Evolutionary conservation across 2,797 vertebrate species (phyloP).

Genomic region (Poecilia velifera): DNA sequence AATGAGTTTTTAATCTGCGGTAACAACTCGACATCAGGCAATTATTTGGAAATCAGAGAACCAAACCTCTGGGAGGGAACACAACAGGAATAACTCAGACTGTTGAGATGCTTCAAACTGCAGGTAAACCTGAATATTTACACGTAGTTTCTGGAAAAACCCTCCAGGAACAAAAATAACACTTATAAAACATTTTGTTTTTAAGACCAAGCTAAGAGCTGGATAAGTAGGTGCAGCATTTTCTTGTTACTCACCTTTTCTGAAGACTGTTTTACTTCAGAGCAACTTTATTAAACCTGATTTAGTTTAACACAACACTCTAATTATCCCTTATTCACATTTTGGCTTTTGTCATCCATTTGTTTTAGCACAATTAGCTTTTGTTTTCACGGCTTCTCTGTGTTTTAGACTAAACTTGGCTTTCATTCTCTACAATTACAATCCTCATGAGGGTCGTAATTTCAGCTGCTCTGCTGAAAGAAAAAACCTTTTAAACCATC

Average conservation of each 20-base stretch:
- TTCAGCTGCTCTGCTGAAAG: conserved; percentile 17
- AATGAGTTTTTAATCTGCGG: conserved; percentile 74
- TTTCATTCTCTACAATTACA: conserved; percentile 36
- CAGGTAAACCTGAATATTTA: neutral
- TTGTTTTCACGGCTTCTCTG: conserved; percentile 51
- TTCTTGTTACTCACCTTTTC: conserved; percentile 7
- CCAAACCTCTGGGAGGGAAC: conserved; percentile 24
- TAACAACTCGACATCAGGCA: conserved; percentile 63
- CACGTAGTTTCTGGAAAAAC: neutral
- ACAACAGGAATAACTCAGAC: conserved; percentile 10
- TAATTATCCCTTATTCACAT: conserved; percentile 28
- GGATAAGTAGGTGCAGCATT: neutral
- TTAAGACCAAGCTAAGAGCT: neutral
- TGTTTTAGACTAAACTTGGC: conserved; percentile 63
- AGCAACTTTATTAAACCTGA: conserved; percentile 27
- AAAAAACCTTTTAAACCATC: conserved; percentile 6
- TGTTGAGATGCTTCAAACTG: conserved; percentile 24
- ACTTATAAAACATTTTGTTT: neutral
- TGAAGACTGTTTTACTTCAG: conserved; percentile 14
- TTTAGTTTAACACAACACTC: conserved; percentile 24
- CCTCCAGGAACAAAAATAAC: neutral
- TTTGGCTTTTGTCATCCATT: conserved; percentile 21
- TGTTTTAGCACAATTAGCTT: conserved; percentile 50
- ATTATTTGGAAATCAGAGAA: conserved; percentile 54
- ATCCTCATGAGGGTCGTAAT: conserved; percentile 24